Percentiles rank a stretch among this genome's conserved stretches.
These are phyloP conservation scores for Macroglossus sobrinus DNA, from an alignment of 2,113 vertebrate genomes.

Conservation along the genomic window DNA sequence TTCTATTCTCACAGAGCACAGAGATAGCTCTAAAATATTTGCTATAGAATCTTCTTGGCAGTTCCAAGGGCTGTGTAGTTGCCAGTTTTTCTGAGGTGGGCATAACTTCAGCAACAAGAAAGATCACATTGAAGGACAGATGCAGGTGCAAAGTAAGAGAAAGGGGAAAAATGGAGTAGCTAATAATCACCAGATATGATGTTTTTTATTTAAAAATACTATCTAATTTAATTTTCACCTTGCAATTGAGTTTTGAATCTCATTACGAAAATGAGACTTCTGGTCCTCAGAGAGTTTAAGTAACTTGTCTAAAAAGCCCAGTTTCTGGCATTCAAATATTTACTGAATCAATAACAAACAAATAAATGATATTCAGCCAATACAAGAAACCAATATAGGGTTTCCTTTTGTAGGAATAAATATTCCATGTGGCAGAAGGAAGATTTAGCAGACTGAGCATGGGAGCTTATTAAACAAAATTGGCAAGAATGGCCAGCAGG, in stretches of 20 bases:
- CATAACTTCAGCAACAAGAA: background rate
- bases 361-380: background rate
- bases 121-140: background rate
- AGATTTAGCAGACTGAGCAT: background rate
- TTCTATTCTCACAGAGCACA: background rate
- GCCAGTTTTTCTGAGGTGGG: background rate
- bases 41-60: background rate
- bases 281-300: background rate
- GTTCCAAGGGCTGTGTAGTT: background rate
- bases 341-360: background rate
- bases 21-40: background rate
- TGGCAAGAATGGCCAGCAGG: background rate
- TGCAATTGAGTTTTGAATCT: background rate
- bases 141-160: background rate
- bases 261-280: background rate
- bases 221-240: background rate
- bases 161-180: background rate
- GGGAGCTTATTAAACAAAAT: background rate
- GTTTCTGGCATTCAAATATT: background rate
- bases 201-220: background rate
- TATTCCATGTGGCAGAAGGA: background rate
- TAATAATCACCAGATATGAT: background rate
- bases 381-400: background rate
- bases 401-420: background rate
- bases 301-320: background rate